Evolutionary conservation across 2,113 vertebrate genomes (phyloP).

Genomic region (Oenanthe oenanthe): DNA sequence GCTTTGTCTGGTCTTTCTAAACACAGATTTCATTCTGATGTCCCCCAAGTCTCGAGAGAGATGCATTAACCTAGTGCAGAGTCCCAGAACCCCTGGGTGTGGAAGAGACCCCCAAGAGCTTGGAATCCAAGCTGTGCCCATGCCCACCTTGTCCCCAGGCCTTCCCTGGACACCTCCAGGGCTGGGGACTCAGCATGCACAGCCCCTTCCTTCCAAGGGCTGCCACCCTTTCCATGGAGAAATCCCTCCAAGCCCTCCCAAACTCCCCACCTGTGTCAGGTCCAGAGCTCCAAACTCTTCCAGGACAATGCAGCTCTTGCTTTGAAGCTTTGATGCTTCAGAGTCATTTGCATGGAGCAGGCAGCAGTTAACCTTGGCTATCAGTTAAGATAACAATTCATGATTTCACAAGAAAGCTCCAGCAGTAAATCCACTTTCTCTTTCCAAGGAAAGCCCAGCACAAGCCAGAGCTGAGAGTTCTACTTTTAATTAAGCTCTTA

Average conservation of each 20-base stretch:
- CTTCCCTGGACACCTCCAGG: neutral
- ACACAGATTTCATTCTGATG: too few relatives aligned
- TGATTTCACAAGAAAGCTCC: neutral
- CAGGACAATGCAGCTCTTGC: fast-evolving
- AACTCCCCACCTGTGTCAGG: fast-evolving
- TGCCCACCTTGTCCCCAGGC: fast-evolving
- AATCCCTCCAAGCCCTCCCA: neutral
- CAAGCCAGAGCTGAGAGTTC: neutral
- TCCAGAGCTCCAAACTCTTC: fast-evolving
- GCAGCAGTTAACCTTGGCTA: neutral
- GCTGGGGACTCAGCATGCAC: neutral
- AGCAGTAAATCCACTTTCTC: neutral
- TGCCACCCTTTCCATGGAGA: fast-evolving
- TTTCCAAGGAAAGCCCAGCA: neutral
- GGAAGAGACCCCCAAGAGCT: neutral
- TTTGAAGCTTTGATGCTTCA: neutral
- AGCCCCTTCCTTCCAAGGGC: neutral
- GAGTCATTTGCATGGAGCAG: neutral
- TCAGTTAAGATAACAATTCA: neutral
- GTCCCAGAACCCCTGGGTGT: neutral
- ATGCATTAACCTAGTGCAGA: neutral
- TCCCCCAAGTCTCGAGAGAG: fast-evolving
- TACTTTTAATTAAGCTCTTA: neutral
- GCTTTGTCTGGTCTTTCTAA: neutral
- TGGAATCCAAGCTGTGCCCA: fast-evolving